phyloP scores from a whole-genome alignment of 2,888 invertebrate genomes.

The Limnephilus rhombicus region DNA sequence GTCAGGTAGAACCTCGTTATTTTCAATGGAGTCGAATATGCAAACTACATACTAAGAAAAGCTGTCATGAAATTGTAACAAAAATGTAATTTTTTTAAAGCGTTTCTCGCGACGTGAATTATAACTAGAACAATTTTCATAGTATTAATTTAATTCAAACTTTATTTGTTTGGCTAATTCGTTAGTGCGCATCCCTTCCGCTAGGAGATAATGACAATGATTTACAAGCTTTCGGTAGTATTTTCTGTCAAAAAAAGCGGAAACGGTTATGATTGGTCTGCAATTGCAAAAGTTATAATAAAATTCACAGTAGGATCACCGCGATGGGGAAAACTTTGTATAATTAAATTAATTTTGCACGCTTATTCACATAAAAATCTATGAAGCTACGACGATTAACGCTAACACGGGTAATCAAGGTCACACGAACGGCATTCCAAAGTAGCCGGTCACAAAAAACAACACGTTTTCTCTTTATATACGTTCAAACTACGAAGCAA shows the following conservation, averaged over 20 bases:
- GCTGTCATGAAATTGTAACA: neutral
- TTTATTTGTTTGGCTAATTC: neutral
- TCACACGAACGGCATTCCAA: slow-evolving; percentile 31
- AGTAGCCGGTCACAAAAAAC: slow-evolving; percentile 13
- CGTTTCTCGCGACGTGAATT: neutral
- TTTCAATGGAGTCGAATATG: too few relatives aligned
- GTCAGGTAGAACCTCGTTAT: too few relatives aligned
- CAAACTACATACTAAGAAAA: neutral
- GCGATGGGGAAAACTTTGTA: neutral
- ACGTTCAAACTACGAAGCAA: neutral
- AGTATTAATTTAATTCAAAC: neutral
- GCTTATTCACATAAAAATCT: neutral
- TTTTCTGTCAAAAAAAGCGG: slow-evolving; percentile 25
- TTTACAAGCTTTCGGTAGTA: neutral
- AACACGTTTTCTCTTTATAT: neutral
- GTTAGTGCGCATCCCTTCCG: neutral
- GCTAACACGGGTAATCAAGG: slow-evolving; percentile 42
- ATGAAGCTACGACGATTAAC: neutral
- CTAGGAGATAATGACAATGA: neutral
- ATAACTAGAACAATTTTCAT: neutral
- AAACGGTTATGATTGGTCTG: neutral
- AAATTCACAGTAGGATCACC: neutral
- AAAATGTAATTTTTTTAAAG: too few relatives aligned
- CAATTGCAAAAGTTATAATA: neutral
- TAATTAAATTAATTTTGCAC: neutral